Evolutionary conservation across 2,888 invertebrate species (phyloP).

Genomic region (Adineta ricciae): DNA sequence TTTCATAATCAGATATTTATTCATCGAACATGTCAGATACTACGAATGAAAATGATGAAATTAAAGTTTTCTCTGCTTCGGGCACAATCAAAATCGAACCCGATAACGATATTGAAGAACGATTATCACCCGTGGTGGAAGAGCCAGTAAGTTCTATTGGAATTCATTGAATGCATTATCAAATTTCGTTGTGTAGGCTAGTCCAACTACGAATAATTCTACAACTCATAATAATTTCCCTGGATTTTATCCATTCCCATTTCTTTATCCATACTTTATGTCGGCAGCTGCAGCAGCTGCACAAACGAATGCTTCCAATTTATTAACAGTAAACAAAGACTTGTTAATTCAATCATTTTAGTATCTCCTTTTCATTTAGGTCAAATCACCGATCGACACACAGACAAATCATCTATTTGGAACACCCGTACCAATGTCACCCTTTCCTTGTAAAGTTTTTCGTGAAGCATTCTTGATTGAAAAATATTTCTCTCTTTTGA

Average conservation of each 20-base stretch:
- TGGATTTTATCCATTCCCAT: neutral
- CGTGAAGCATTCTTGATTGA: no score
- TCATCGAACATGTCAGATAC: neutral
- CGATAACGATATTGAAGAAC: neutral
- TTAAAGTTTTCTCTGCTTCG: neutral
- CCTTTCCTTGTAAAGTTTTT: no score
- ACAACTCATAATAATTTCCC: neutral
- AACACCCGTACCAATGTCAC: no score
- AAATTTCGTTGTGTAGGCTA: neutral
- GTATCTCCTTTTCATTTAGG: neutral
- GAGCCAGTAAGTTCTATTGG: neutral
- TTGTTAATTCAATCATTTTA: neutral
- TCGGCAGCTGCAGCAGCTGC: neutral
- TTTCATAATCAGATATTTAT: no score
- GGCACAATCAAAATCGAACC: neutral
- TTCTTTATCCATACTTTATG: slow-evolving; percentile 3
- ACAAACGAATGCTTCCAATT: neutral
- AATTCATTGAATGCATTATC: neutral
- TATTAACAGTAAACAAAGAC: neutral
- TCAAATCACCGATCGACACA: no score
- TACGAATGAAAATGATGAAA: neutral
- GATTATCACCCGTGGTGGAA: neutral
- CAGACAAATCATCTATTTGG: no score
- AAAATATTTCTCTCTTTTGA: no score
- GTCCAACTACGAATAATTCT: neutral